Percentiles rank a stretch among this genome's conserved stretches.
Conservation (phyloP, 2,888 invertebrate genomes). For the Diplolepis rosae region DNA sequence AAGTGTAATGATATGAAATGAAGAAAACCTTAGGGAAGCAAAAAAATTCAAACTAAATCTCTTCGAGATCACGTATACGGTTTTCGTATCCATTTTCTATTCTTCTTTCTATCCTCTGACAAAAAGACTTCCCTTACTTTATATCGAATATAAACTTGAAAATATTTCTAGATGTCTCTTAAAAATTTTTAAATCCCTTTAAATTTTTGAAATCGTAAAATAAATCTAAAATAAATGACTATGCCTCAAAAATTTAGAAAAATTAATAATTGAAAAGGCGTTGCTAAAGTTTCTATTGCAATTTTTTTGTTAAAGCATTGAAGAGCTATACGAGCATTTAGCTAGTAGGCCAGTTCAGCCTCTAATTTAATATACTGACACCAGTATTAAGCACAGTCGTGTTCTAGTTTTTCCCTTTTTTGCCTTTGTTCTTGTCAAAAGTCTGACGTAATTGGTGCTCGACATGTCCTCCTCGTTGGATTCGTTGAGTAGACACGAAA, state of each 20-base stretch:
- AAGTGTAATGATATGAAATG: not conserved
- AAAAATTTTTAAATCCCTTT: not conserved
- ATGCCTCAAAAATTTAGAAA: not conserved
- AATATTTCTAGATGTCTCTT: too few species aligned
- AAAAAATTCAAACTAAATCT: not conserved
- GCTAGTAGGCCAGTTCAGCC: not conserved
- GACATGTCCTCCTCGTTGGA: not conserved
- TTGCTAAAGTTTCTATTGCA: not conserved
- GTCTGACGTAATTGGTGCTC: slow-evolving; percentile 17
- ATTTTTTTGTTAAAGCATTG: not conserved
- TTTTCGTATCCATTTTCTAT: too few species aligned
- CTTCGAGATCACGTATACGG: not conserved
- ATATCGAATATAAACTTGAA: too few species aligned
- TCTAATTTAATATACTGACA: slow-evolving; percentile 25
- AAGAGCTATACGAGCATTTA: slow-evolving; percentile 10
- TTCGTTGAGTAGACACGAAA: not conserved
- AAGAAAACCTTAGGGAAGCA: not conserved
- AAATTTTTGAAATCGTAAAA: not conserved
- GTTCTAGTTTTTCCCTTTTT: slow-evolving; percentile 1
- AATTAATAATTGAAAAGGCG: not conserved
- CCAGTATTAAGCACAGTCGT: slow-evolving; percentile 16
- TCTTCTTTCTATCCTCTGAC: too few species aligned
- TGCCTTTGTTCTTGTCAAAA: slow-evolving; percentile 12
- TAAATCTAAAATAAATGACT: not conserved
- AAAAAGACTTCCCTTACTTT: too few species aligned